A percentile compares a stretch with the other conserved stretches of the same genome.
Conservation (phyloP, 1,140 invertebrate genomes). For the Drosophila chauvacae region DNA sequence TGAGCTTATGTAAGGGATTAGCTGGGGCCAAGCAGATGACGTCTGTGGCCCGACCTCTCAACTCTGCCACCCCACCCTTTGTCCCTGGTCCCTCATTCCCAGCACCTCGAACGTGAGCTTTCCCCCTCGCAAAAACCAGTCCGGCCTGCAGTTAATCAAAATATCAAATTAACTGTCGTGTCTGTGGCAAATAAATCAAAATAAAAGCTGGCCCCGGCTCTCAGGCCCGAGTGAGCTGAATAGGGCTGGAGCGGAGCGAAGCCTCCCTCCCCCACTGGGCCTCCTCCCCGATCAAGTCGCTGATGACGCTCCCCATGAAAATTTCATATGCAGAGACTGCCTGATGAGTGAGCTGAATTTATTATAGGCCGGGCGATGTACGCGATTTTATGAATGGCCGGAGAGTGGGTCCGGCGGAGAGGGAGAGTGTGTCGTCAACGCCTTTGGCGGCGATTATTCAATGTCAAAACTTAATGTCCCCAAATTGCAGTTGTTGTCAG, state of each 20-base stretch:
- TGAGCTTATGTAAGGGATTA: slow-evolving; percentile 63
- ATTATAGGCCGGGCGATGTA: slow-evolving; percentile 70
- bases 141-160: slow-evolving; percentile 81
- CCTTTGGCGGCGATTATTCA: slow-evolving; percentile 77
- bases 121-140: slow-evolving; percentile 36
- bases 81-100: not conserved
- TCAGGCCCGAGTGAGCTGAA: slow-evolving; percentile 30
- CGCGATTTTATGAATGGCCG: slow-evolving; percentile 61
- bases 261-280: slow-evolving; percentile 5
- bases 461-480: slow-evolving; percentile 78
- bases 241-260: slow-evolving; percentile 19
- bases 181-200: slow-evolving; percentile 84
- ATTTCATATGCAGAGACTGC: slow-evolving; percentile 65
- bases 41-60: slow-evolving; percentile 33
- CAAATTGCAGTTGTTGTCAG: slow-evolving; percentile 78
- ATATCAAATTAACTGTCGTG: slow-evolving; percentile 84
- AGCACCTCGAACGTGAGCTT: slow-evolving; percentile 12
- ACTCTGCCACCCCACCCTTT: not conserved
- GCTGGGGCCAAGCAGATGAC: slow-evolving; percentile 44
- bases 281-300: slow-evolving; percentile 37
- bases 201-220: slow-evolving; percentile 62
- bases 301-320: slow-evolving; percentile 66
- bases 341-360: slow-evolving; percentile 77
- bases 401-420: not conserved
- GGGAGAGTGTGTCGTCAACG: slow-evolving; percentile 62